Percentiles rank a stretch among this genome's conserved stretches.
Evolutionary conservation across 2,888 invertebrate species (phyloP).

Genomic region (Sinohyriopsis cumingii): DNA sequence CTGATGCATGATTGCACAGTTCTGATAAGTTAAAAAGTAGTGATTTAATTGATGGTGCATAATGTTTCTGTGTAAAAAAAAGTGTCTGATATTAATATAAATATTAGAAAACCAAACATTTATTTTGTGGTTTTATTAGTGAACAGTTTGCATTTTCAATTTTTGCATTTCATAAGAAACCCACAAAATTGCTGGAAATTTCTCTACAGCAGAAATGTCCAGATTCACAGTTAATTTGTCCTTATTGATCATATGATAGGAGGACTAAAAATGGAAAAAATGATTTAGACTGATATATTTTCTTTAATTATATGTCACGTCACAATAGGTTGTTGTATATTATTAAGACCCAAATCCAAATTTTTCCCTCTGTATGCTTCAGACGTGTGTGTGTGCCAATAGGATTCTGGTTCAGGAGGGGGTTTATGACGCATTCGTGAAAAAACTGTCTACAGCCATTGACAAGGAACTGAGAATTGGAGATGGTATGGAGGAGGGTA

Average conservation of each 20-base stretch:
- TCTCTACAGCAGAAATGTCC: too few species aligned
- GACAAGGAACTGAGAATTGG: constrained; percentile 83
- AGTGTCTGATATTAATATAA: too few species aligned
- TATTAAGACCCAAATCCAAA: background rate
- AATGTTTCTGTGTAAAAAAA: too few species aligned
- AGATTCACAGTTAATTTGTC: too few species aligned
- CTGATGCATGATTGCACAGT: too few species aligned
- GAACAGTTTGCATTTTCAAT: too few species aligned
- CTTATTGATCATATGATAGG: background rate
- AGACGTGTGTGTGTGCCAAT: constrained; percentile 97
- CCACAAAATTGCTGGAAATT: too few species aligned
- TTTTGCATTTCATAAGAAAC: too few species aligned
- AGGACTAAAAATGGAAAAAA: background rate
- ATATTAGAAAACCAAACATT: too few species aligned
- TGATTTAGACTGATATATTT: background rate
- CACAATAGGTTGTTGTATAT: background rate
- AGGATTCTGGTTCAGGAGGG: constrained; percentile 75
- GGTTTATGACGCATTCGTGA: constrained; percentile 86
- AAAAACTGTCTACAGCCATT: constrained; percentile 81
- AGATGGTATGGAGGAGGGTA: constrained; percentile 81
- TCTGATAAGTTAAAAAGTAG: too few species aligned
- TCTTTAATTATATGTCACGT: background rate
- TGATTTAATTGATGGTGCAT: too few species aligned
- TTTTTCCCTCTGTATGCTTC: constrained; percentile 13
- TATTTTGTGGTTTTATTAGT: too few species aligned